Percentiles rank a stretch among this genome's conserved stretches.
Evolutionary conservation across 1,140 invertebrate genomes (phyloP).

Genomic region (Cecropterus lyciades): DNA sequence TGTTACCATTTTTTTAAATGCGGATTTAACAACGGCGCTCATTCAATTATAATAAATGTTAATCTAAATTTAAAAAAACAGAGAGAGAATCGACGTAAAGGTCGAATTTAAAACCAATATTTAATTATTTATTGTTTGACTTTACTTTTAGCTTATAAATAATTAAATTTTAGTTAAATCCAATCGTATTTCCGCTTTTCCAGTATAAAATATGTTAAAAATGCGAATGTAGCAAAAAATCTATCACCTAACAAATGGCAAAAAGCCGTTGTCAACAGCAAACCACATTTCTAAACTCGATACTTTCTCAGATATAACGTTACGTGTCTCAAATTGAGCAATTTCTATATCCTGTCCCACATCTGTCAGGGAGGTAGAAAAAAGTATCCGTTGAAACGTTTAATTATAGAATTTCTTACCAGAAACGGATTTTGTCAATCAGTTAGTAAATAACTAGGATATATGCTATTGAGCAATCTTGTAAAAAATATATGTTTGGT

Average conservation of each 20-base stretch:
- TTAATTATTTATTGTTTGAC: no score
- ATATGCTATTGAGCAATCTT: neutral
- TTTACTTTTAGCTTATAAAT: no score
- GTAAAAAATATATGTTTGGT: neutral
- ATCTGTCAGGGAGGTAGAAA: slow-evolving; percentile 67
- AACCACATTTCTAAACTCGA: slow-evolving; percentile 53
- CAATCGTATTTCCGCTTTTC: no score
- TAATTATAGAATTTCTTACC: slow-evolving; percentile 47
- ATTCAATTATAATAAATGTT: no score
- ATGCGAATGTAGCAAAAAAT: no score
- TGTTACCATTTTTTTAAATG: no score
- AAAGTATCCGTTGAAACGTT: slow-evolving; percentile 57
- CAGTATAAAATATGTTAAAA: no score
- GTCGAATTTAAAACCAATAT: no score
- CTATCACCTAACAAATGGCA: neutral
- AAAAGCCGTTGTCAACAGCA: slow-evolving; percentile 45
- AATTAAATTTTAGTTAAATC: no score
- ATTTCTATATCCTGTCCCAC: slow-evolving; percentile 73
- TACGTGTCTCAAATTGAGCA: slow-evolving; percentile 70
- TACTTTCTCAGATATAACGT: slow-evolving; percentile 69
- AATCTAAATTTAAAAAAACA: no score
- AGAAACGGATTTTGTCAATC: slow-evolving; percentile 5
- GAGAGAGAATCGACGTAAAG: no score
- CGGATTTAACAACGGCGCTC: no score
- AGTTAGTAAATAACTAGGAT: neutral